A percentile compares a stretch with the other conserved stretches of the same genome.
phyloP scores from a whole-genome alignment of 1,140 invertebrate genomes.

The Tetragonula clypearis region DNA sequence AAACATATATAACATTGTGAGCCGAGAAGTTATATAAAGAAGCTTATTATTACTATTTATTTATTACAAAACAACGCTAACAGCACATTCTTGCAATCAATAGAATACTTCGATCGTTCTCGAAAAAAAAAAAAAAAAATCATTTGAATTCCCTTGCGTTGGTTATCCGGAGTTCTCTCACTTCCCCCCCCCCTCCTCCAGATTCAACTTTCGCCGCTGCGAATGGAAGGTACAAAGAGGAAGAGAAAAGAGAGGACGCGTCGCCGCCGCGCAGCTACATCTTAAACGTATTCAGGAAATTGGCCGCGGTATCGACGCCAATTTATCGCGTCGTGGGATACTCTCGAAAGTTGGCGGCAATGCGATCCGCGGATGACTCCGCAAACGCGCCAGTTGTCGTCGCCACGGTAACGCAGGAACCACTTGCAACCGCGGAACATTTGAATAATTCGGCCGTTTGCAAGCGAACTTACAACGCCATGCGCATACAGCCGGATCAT shows the following conservation, averaged over 20 bases:
- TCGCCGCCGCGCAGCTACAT: constrained; percentile 56
- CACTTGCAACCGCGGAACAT: constrained; percentile 63
- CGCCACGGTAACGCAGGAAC: constrained; percentile 62
- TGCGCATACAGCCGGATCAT: constrained; percentile 68
- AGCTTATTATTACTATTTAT: no score
- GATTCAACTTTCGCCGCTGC: background rate
- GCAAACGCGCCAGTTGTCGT: constrained; percentile 64
- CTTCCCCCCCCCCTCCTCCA: no score
- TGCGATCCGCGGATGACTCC: constrained; percentile 58
- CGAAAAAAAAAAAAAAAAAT: no score
- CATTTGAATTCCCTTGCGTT: no score
- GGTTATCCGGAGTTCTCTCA: background rate
- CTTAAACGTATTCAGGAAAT: constrained; percentile 77
- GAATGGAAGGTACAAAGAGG: background rate
- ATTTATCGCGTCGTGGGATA: constrained; percentile 72
- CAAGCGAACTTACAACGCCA: constrained; percentile 71
- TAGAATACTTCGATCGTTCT: no score
- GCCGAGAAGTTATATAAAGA: no score
- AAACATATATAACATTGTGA: no score
- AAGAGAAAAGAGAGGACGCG: no score
- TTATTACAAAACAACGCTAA: no score
- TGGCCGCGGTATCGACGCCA: constrained; percentile 75
- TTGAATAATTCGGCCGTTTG: constrained; percentile 79
- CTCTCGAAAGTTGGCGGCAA: constrained; percentile 54
- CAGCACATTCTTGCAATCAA: no score